These are phyloP conservation scores for Antheraea yamamai DNA, from an alignment of 2,888 invertebrate genomes.

Conservation along the genomic window DNA sequence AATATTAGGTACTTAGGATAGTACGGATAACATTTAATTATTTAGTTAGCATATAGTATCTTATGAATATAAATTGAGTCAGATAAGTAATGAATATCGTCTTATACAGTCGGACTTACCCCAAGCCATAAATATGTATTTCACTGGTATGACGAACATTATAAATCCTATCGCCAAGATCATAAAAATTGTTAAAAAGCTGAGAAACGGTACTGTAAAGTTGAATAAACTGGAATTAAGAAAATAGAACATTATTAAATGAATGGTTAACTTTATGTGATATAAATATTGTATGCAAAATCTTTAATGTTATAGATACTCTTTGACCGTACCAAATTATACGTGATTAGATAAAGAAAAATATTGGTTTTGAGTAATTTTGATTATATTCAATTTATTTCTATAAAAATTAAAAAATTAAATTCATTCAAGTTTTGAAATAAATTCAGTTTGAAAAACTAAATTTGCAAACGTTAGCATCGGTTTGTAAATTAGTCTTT, in stretches of 20 bases:
- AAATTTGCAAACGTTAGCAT: background rate
- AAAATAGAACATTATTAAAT: constrained; percentile 4
- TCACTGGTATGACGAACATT: constrained; percentile 92
- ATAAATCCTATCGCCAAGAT: constrained; percentile 87
- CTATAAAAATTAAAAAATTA: no score
- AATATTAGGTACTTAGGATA: no score
- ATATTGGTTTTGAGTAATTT: no score
- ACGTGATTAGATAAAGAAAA: no score
- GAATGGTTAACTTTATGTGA: background rate
- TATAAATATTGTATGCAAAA: background rate
- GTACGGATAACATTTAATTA: no score
- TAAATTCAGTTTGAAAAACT: background rate
- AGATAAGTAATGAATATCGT: background rate
- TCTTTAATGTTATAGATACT: background rate
- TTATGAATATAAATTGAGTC: background rate
- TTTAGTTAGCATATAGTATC: no score
- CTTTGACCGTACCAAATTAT: no score
- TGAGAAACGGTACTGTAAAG: constrained; percentile 96
- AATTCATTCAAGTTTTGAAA: no score
- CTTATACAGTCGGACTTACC: constrained; percentile 74
- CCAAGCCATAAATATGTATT: constrained; percentile 94
- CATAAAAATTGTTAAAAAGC: constrained; percentile 91
- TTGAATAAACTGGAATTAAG: constrained; percentile 91
- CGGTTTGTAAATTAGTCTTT: background rate
- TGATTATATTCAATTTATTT: no score